These are phyloP conservation scores for Halichoeres trimaculatus DNA, from an alignment of 2,113 vertebrate species.

Conservation along the genomic window DNA sequence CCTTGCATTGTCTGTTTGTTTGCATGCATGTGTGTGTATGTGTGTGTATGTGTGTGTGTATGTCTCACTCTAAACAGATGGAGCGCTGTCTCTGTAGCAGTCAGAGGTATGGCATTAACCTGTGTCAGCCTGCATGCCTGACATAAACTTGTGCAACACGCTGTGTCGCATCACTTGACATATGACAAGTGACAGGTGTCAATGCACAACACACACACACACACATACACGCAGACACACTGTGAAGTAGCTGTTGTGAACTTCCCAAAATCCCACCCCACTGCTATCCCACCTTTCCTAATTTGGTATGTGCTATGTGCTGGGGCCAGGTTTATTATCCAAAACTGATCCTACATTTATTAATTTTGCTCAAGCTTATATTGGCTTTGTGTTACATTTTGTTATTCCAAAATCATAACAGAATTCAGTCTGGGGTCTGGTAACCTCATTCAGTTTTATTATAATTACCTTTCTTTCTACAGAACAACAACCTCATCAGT, in stretches of 20 bases:
- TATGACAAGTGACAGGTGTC: constrained; percentile 64
- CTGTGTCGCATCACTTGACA: constrained; percentile 57
- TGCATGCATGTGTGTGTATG: constrained; percentile 6
- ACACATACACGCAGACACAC: constrained; percentile 10
- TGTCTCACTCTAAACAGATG: constrained; percentile 62
- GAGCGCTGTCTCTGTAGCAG: constrained; percentile 56
- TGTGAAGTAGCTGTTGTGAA: background rate
- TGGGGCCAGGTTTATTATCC: too few species aligned
- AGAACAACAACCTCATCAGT: background rate
- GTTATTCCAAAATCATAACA: background rate
- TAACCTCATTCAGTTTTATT: too few species aligned
- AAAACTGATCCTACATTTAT: background rate
- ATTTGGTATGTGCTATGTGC: too few species aligned
- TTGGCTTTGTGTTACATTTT: background rate
- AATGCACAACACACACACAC: constrained; percentile 7
- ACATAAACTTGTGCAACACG: constrained; percentile 40
- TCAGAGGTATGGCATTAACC: constrained; percentile 58
- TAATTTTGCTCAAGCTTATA: background rate
- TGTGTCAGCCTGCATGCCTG: constrained; percentile 47
- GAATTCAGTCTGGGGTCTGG: too few species aligned
- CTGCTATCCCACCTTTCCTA: background rate
- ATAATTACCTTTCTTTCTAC: too few species aligned
- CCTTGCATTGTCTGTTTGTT: constrained; percentile 23
- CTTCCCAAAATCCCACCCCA: background rate
- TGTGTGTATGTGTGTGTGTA: constrained; percentile 12